phyloP scores from a whole-genome alignment of 1,140 invertebrate species.

The Gryllus bimaculatus region DNA sequence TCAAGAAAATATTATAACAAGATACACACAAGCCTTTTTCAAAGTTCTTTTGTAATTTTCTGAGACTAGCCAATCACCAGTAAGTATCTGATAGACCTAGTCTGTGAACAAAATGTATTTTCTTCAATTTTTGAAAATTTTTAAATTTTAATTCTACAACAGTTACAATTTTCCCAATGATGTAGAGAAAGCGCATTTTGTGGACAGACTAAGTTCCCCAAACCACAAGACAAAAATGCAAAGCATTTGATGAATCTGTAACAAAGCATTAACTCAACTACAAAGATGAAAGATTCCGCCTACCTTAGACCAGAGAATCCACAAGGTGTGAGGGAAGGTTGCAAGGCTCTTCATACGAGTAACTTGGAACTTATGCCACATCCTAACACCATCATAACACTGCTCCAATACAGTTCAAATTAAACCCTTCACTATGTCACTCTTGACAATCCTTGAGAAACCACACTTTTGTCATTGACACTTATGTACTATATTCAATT shows the following conservation, averaged over 20 bases:
- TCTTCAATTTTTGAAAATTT: neutral
- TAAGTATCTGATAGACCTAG: neutral
- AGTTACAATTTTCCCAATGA: neutral
- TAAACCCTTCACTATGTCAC: too few relatives aligned
- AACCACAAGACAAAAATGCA: neutral
- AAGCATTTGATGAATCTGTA: neutral
- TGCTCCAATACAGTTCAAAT: neutral
- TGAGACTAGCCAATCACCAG: neutral
- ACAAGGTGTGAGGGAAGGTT: slow-evolving; percentile 14
- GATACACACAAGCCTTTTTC: neutral
- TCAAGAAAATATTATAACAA: neutral
- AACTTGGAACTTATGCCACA: neutral
- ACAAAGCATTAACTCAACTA: slow-evolving; percentile 6
- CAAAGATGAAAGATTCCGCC: slow-evolving; percentile 16
- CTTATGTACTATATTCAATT: too few relatives aligned
- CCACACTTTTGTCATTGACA: too few relatives aligned
- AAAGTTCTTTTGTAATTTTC: neutral
- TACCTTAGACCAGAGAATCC: slow-evolving; percentile 13
- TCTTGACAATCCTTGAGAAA: too few relatives aligned
- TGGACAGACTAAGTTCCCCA: neutral
- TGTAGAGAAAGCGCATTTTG: neutral
- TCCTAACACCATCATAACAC: neutral
- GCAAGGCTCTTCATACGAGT: slow-evolving; percentile 14
- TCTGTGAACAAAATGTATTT: neutral
- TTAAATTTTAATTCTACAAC: neutral